A percentile compares a stretch with the other conserved stretches of the same genome.
These are phyloP conservation scores for Drosophila carrolli DNA, from an alignment of 1,140 invertebrate species.

Conservation along the genomic window DNA sequence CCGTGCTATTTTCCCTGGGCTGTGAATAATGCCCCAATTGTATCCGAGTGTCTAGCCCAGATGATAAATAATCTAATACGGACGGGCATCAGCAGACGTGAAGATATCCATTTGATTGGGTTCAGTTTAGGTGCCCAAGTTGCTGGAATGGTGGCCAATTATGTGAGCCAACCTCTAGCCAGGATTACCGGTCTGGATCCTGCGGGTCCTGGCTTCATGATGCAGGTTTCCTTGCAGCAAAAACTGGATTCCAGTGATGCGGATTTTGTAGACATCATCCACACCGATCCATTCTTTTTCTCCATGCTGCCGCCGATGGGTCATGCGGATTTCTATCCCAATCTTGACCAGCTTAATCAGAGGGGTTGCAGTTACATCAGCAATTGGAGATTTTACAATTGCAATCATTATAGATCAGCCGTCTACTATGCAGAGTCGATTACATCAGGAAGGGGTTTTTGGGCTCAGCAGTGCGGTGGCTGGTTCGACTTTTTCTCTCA, in stretches of 20 bases:
- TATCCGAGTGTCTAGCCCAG: constrained; percentile 84
- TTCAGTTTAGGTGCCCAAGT: constrained; percentile 95
- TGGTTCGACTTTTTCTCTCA: constrained; percentile 70
- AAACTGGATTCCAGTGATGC: constrained; percentile 87
- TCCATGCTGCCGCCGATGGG: constrained; percentile 88
- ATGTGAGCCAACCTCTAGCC: constrained; percentile 51
- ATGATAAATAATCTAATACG: constrained; percentile 79
- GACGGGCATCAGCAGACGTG: constrained; percentile 86
- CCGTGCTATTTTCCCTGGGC: constrained; percentile 86
- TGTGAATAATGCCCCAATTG: constrained; percentile 85
- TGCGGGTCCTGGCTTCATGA: constrained; percentile 73
- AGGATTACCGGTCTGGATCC: constrained; percentile 83
- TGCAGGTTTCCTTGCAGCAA: constrained; percentile 8
- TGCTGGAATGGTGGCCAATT: constrained; percentile 91
- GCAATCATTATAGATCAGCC: constrained; percentile 86
- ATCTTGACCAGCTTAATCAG: constrained; percentile 89
- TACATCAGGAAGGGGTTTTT: constrained; percentile 55
- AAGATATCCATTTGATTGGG: constrained; percentile 91
- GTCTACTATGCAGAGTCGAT: constrained; percentile 87
- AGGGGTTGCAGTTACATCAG: constrained; percentile 88
- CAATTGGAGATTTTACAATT: constrained; percentile 74
- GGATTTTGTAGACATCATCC: constrained; percentile 91
- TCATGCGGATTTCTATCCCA: constrained; percentile 93
- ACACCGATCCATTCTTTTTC: constrained; percentile 88
- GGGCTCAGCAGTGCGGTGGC: constrained; percentile 69